Base-by-base conservation (phyloP, 1,140 invertebrate species). In the Aricia agestis region DNA sequence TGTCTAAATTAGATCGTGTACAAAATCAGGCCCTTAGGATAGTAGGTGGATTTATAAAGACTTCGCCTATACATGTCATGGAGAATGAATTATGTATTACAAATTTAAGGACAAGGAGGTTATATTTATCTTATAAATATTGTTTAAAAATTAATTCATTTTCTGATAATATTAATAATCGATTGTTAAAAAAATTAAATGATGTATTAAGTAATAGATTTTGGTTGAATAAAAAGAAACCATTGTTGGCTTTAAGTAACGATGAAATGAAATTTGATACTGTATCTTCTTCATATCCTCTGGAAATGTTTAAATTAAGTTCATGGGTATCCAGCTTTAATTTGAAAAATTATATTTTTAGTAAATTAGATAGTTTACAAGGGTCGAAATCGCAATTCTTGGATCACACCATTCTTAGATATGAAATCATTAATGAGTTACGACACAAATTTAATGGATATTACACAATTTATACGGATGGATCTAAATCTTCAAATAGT, bases 41-140 rank as follows among this genome's bases (percentile, higher is more conserved):
- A 25, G 25, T 25, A 2, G 25, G 25, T 25, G 25, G 25, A 25
- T 25, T 25, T 36, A 36, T 36, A 7, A 36, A 36, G 36, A 36
- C 36, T 36, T 36, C 36, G 36, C 36, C 36, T 36, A 36, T 36
- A 7, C 36, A 36, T 9, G 36, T 36, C 36, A 36, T 36, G 36
- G 36, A 36, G 36, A 36, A 36, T 9, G 36, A 74, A 59, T 11
- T 68, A 58, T 19, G 19, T 66, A 31, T 66, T 66, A 6, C 63
- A 31, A 17, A 25, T 31, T 66, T 66, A 66, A 66, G 15, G 17
- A 66, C 19, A 17, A 66, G 63, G n/a, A 66, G 63, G 4, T 25
- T 31, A 31, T 66, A 31, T 66, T 66, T 66, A 9, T 10, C 18
- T 1, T 66, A 66, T 66, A 66, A 65, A 65, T 65, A 36, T 36